Base-by-base conservation (phyloP, 2,797 vertebrate species). In the Betta splendens region DNA sequence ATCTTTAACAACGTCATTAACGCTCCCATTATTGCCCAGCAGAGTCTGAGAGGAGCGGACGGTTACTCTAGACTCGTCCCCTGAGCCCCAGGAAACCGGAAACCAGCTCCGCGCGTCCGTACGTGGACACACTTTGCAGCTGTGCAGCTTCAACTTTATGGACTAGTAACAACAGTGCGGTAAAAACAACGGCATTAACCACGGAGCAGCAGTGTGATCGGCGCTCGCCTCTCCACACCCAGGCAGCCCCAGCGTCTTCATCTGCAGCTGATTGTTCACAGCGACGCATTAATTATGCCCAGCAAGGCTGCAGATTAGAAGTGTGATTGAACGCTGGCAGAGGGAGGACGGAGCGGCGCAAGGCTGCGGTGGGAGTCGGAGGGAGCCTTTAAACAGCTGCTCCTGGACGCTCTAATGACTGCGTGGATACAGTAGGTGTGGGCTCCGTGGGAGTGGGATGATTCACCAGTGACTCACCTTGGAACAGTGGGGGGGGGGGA, bases 391-490 rank as follows among this genome's bases (percentile, higher is more conserved):
- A 55, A 79, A 67, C 56, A 56, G 62, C 65, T 51, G 44, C 50
- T 57, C 36, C 10, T 54, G 65, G 48, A 72, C 51, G 16, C 39
- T 29, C 12, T 42, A 45, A 50, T 37, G 52, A 51, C 11, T 35
- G 51, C 13, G 4, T 21, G 15, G 35, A 28, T 36, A 10, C 26
- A 8, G 10, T 38, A 28, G 23, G n/a, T 38, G 26, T 65, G 46
- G n/a, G 25, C 33, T 60, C 11, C 70, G 64, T 57, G 74, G 79
- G 72, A 79, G 72, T 56, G 72, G 52, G 55, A 67, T 79, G 72
- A 76, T 63, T 83, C 66, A 67, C 43, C 45, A 3, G 39, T 77
- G 79, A 82, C 36, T 87, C 75, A 74, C 58, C 49, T 74, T 49
- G 66, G 47, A 63, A 72, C 48, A 66, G 39, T 1, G 1, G n/a